Conservation (phyloP, 1,140 invertebrate species). For the Procambarus clarkii region DNA sequence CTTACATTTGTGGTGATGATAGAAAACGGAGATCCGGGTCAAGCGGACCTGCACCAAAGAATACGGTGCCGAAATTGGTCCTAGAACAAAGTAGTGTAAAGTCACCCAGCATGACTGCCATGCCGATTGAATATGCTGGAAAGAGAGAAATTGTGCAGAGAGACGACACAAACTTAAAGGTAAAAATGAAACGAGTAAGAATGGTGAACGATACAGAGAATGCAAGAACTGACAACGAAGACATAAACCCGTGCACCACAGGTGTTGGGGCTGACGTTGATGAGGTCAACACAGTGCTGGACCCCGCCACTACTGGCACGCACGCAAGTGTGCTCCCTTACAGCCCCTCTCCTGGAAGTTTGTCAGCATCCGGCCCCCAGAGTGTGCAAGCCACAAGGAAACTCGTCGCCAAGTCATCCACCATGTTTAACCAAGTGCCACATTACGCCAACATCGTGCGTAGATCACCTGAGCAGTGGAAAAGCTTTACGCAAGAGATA, state of each 20-base stretch:
- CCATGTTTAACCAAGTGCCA: background rate
- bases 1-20: background rate
- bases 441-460: background rate
- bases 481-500: background rate
- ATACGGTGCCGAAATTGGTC: background rate
- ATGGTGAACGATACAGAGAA: background rate
- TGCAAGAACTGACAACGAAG: background rate
- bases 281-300: background rate
- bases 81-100: background rate
- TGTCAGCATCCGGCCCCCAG: background rate
- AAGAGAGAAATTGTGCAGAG: background rate
- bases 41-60: background rate
- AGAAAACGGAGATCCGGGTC: background rate
- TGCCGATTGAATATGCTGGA: background rate
- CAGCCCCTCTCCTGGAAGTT: background rate
- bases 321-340: background rate
- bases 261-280: background rate
- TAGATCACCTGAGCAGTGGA: background rate
- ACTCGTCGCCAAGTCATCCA: background rate
- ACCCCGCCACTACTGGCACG: background rate
- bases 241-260: background rate
- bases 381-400: background rate
- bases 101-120: background rate
- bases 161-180: background rate
- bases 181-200: background rate